These are phyloP conservation scores for Sander lucioperca DNA, from an alignment of 2,113 vertebrate genomes.

Conservation along the genomic window DNA sequence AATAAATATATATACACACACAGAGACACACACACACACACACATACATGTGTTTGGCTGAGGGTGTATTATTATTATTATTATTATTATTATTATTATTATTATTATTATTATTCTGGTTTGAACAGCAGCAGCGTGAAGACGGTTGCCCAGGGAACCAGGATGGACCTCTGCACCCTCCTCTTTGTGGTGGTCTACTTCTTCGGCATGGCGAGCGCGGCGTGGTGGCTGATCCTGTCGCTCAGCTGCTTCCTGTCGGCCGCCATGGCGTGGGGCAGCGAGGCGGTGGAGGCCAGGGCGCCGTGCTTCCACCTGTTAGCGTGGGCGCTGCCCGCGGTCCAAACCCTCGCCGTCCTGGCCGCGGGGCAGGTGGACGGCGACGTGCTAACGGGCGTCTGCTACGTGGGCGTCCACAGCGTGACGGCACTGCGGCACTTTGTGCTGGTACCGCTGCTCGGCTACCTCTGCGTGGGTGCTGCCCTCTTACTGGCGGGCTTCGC, in stretches of 20 bases:
- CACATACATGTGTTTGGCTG: too few relatives aligned
- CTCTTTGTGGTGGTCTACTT: slow-evolving; percentile 96
- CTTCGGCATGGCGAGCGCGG: slow-evolving; percentile 94
- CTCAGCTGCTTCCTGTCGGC: slow-evolving; percentile 96
- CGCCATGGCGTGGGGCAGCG: slow-evolving; percentile 93
- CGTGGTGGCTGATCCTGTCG: slow-evolving; percentile 96
- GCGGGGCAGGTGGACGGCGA: slow-evolving; percentile 94
- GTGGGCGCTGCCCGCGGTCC: slow-evolving; percentile 92
- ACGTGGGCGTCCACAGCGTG: slow-evolving; percentile 90
- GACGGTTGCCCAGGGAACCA: slow-evolving; percentile 93
- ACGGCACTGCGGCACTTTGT: slow-evolving; percentile 91
- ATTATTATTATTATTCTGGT: too few relatives aligned
- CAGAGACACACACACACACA: too few relatives aligned
- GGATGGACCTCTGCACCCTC: slow-evolving; percentile 92
- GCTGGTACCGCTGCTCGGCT: slow-evolving; percentile 90
- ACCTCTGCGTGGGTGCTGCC: slow-evolving; percentile 92
- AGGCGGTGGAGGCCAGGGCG: slow-evolving; percentile 78
- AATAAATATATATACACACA: too few relatives aligned
- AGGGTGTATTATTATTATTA: too few relatives aligned
- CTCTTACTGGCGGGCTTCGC: slow-evolving; percentile 94
- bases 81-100: too few relatives aligned
- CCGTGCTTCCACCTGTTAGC: slow-evolving; percentile 95
- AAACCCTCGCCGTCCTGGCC: slow-evolving; percentile 92
- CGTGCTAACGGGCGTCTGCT: slow-evolving; percentile 93
- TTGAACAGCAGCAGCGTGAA: slow-evolving; percentile 83